Base-by-base conservation (phyloP, 2,888 invertebrate species). In the Catocala nupta region DNA sequence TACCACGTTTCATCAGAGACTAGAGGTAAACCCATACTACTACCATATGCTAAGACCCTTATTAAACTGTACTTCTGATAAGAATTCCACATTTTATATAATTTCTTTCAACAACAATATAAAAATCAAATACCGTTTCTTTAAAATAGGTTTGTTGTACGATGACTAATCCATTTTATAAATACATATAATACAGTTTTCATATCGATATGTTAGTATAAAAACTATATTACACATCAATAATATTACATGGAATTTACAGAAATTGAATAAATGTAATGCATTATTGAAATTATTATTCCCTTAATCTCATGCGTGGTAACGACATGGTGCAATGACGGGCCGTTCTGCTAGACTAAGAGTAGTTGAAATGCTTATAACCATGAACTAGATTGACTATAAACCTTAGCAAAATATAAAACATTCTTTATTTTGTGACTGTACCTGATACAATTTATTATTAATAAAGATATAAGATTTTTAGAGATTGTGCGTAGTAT, bases 151-250 rank as follows among this genome's bases (percentile, higher is more conserved):
- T 47, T 47, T 47, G 9, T 47, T 16, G 47, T 47, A 47, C 55
- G 48, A 47, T 48, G 55, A 55, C 47, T 47, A 47, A 47, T 47
- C 16, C 47, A 39, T 47, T 47, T 47, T 47, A 47, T 47, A 47
- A 47, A 47, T 47, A 47, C 13, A 47, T 10, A 47, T 39, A 39
- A 39, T 39, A 39, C 36, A 9, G 9, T 16, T 47, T 43, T 13
- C 8, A 47, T 47, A 47, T 47, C 13, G 47, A 47, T 47, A 47
- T 47, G 25, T 50, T 36, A n/a, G 12, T 47, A 16, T 49, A 49
- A 34, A 34, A 55, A n/a, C 8, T 48, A 12, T 36, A 47, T 47
- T 16, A 47, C 47, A 47, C 8, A 47, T 47, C 47, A 47, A 47
- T 47, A 47, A 47, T 16, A 47, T 47, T 16, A 47, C 47, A 47